phyloP scores from a whole-genome alignment of 2,888 invertebrate genomes.

The Ochropleura plecta region DNA sequence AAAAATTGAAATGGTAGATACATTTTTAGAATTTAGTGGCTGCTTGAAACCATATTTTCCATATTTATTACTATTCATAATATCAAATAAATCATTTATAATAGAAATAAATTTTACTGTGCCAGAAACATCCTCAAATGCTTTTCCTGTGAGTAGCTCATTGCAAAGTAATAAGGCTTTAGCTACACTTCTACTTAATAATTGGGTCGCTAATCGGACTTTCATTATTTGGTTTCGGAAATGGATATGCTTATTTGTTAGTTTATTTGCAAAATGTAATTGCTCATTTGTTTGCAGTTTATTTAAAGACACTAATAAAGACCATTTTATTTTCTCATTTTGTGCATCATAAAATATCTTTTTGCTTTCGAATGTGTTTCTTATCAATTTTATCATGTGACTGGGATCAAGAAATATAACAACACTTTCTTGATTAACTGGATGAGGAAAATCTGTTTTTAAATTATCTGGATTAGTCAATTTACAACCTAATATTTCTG shows the following conservation, averaged over 20 bases:
- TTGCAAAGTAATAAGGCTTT: neutral
- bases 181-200: neutral
- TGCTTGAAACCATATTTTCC: slow-evolving; percentile 2
- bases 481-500: neutral
- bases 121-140: neutral
- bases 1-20: neutral
- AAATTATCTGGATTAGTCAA: neutral
- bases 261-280: too few species aligned
- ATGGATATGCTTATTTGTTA: neutral
- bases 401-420: too few species aligned
- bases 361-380: too few species aligned
- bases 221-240: neutral
- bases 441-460: neutral
- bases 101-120: slow-evolving; percentile 4
- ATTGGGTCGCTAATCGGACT: neutral
- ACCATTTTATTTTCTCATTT: too few species aligned
- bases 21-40: neutral
- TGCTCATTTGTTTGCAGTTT: too few species aligned
- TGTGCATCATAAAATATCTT: too few species aligned
- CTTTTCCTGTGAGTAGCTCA: neutral
- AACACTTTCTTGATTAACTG: too few species aligned
- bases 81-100: slow-evolving; percentile 2
- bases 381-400: too few species aligned
- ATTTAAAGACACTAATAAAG: too few species aligned
- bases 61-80: neutral